phyloP scores from a whole-genome alignment of 2,113 vertebrate species.

The Carassius gibelio region DNA sequence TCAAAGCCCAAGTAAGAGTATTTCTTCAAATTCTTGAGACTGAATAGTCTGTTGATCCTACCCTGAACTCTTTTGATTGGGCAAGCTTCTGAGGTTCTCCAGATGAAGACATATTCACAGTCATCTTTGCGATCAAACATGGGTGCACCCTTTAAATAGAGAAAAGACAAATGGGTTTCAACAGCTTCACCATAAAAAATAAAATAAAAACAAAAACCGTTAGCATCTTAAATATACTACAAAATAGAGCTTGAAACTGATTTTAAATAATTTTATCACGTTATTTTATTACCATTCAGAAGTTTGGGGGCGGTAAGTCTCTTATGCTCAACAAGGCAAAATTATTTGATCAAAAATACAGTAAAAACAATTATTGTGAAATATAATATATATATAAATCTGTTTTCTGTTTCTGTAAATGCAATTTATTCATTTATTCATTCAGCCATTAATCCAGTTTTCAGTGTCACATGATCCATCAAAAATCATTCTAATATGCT shows the following conservation, averaged over 20 bases:
- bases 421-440: background rate
- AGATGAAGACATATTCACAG: slow-evolving; percentile 92
- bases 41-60: slow-evolving; percentile 54
- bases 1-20: background rate
- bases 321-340: background rate
- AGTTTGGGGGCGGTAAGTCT: background rate
- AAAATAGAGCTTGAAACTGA: background rate
- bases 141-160: slow-evolving; percentile 82
- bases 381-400: background rate
- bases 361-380: background rate
- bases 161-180: background rate
- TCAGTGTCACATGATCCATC: no score
- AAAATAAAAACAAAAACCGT: background rate
- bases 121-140: slow-evolving; percentile 80
- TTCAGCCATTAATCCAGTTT: no score
- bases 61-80: slow-evolving; percentile 84
- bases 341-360: background rate
- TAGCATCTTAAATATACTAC: background rate
- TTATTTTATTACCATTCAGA: background rate
- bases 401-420: no score
- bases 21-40: background rate
- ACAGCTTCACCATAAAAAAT: background rate
- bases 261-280: background rate
- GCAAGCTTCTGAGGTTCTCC: slow-evolving; percentile 92
- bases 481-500: no score